Evolutionary conservation across 2,888 invertebrate genomes (phyloP).

Genomic region (Nemurella pictetii): DNA sequence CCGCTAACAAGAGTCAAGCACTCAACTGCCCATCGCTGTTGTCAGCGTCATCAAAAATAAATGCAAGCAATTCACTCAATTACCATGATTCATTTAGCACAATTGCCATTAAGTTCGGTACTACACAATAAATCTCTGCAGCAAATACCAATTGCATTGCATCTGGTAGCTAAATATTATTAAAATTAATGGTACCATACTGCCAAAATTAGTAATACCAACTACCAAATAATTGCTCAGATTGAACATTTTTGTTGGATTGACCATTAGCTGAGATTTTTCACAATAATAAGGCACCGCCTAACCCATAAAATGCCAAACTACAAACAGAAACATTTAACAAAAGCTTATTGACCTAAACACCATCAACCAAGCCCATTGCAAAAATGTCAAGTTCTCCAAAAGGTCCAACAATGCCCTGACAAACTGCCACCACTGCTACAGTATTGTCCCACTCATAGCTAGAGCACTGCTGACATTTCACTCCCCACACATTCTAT

Average conservation of each 20-base stretch:
- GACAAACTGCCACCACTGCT: not conserved
- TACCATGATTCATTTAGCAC: not conserved
- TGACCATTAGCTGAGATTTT: not conserved
- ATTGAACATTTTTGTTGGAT: not conserved
- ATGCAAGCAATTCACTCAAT: not conserved
- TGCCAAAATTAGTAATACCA: not conserved
- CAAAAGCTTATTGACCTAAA: not conserved
- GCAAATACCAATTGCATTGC: not conserved
- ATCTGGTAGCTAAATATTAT: not conserved
- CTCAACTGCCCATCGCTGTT: not conserved
- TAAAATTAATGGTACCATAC: not conserved
- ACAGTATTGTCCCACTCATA: not conserved
- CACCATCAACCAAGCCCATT: not conserved
- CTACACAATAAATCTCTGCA: not conserved
- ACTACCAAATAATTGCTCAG: not conserved
- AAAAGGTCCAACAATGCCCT: not conserved
- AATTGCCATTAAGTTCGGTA: not conserved
- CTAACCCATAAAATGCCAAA: not conserved
- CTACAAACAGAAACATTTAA: not conserved
- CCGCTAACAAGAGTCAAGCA: not conserved
- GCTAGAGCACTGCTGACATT: not conserved
- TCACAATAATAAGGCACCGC: not conserved
- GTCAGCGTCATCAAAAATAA: not conserved
- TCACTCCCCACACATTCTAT: not conserved
- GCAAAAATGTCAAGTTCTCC: not conserved